Base-by-base conservation (phyloP, 2,888 invertebrate species). In the Cyrtodaria siliqua region DNA sequence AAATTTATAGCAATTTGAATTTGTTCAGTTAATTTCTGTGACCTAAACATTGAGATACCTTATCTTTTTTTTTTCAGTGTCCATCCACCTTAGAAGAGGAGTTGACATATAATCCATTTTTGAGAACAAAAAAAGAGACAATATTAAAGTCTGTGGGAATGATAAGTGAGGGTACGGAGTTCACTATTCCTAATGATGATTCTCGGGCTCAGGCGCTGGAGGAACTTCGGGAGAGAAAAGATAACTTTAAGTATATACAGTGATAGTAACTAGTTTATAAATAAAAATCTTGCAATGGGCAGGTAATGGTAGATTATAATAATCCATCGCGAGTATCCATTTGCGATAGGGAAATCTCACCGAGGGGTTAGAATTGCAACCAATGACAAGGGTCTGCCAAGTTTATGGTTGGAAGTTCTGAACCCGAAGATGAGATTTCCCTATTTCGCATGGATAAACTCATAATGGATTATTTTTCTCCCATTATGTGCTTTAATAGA, bases 51-150 rank as follows among this genome's bases (percentile, higher is more conserved):
- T 38, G 38, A n/a, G n/a, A 29, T n/a, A 40, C 9, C 49, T 42
- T 26, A n/a, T 44, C 38, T 18, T 57, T 53, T 55, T 29, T 44
- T 56, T 77, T 80, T 23, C 83, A 92, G 92, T 87, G 88, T 77
- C 92, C 92, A 20, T 89, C 91, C 4, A 89, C 87, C 6, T 72
- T 92, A 3, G 82, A 70, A 24, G 91, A 92, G 56, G 92, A 92
- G 56, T 86, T 87, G 52, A 61, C 63, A 2, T 91, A 90, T 78
- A 92, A 92, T 70, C 91, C 91, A 24, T 92, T 91, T 67, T 74
- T 92, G 73, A 79, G 92, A 18, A 89, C 89, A 40, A 60, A 71
- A 38, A 82, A 87, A 18, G 83, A 83, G 20, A 57, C 79, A 18
- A 61, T 91, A n/a, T 61, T 88, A 16, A 55, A 77, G 23, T 64